Evolutionary conservation across 2,797 vertebrate genomes (phyloP).

Genomic region (Coracias cyanogaster): DNA sequence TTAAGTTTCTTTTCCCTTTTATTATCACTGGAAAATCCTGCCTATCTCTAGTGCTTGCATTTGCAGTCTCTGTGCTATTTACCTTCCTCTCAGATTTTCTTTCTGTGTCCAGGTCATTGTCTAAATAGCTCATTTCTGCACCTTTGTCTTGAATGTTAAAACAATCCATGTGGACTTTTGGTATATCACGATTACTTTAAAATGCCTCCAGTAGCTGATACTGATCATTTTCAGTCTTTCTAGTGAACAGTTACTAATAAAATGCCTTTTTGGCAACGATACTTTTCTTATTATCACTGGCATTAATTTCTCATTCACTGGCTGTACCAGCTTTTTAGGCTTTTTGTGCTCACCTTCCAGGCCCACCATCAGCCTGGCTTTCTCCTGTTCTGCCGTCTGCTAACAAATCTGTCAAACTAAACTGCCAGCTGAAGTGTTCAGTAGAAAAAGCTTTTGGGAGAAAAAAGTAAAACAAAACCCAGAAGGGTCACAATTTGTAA

Average conservation of each 20-base stretch:
- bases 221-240: background rate
- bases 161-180: background rate
- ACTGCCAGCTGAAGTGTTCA: background rate
- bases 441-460: background rate
- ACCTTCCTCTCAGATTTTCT: background rate
- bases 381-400: background rate
- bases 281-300: background rate
- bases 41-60: background rate
- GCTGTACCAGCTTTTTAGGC: background rate
- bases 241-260: background rate
- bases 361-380: background rate
- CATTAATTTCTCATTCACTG: background rate
- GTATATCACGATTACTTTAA: background rate
- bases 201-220: background rate
- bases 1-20: conserved; percentile 1
- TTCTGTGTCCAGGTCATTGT: background rate
- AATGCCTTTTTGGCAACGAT: background rate
- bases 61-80: background rate
- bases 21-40: background rate
- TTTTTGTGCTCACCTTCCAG: background rate
- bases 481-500: background rate
- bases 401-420: background rate
- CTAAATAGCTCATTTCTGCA: background rate
- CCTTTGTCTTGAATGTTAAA: background rate
- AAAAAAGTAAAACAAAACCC: background rate